Percentiles rank a stretch among this genome's conserved stretches.
Evolutionary conservation across 2,888 invertebrate species (phyloP).

Genomic region (Smittia sp.): DNA sequence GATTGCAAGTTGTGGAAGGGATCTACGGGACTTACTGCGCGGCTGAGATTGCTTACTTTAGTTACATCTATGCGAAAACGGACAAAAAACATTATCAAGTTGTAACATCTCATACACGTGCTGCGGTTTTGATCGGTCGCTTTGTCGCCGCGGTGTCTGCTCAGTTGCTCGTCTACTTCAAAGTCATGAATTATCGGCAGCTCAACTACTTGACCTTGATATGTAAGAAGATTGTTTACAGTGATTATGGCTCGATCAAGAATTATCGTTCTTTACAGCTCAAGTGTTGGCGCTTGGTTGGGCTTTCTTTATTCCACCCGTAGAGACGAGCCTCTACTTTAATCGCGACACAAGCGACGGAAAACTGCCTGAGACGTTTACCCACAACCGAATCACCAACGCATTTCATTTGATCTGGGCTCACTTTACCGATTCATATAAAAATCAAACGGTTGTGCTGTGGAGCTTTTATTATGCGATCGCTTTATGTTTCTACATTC

Average conservation of each 20-base stretch:
- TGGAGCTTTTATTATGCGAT: conserved; percentile 77
- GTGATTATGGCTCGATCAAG: conserved; percentile 47
- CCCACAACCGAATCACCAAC: conserved; percentile 31
- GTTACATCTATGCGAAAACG: conserved; percentile 89
- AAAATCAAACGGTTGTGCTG: conserved; percentile 61
- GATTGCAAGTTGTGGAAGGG: conserved; percentile 68
- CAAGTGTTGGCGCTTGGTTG: conserved; percentile 59
- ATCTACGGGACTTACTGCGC: conserved; percentile 83
- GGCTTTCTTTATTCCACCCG: conserved; percentile 63
- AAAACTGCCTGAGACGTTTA: not conserved
- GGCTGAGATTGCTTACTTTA: conserved; percentile 88
- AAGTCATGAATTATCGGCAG: conserved; percentile 61
- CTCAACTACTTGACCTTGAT: conserved; percentile 67
- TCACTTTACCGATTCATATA: conserved; percentile 62
- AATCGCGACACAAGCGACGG: conserved; percentile 48
- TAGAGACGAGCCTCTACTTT: conserved; percentile 64
- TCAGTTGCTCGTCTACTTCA: conserved; percentile 63
- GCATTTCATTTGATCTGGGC: conserved; percentile 55
- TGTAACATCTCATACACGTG: conserved; percentile 71
- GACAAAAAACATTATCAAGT: conserved; percentile 66
- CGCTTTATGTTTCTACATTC: conserved; percentile 68
- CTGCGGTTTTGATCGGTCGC: conserved; percentile 67
- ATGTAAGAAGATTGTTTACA: too few species aligned
- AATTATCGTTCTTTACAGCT: conserved; percentile 45
- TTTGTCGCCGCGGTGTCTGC: conserved; percentile 63